phyloP scores from a whole-genome alignment of 2,888 invertebrate genomes.

The Adineta ricciae region DNA sequence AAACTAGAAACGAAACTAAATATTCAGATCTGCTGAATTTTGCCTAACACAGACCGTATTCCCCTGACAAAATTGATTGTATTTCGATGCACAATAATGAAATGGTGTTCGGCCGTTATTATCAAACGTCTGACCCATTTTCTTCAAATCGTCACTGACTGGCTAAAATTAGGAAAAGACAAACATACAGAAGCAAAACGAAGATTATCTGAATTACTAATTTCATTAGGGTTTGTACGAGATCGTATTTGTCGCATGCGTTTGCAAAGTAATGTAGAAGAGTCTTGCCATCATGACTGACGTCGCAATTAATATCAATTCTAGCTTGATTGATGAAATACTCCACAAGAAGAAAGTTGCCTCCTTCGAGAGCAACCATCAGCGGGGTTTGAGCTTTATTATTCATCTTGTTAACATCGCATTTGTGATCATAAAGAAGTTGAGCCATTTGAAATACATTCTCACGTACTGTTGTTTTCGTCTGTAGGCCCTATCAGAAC shows the following conservation, averaged over 20 bases:
- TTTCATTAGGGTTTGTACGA: neutral
- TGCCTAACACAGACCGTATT: neutral
- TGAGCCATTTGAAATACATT: slow-evolving; percentile 24
- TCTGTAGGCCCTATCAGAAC: neutral
- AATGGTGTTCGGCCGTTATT: neutral
- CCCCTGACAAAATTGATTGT: neutral
- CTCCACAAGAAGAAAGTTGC: slow-evolving; percentile 17
- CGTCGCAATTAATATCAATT: neutral
- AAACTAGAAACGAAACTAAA: neutral
- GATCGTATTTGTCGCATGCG: neutral
- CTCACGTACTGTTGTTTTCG: neutral
- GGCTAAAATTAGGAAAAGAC: neutral
- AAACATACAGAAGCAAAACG: neutral
- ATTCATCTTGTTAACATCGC: slow-evolving; percentile 25
- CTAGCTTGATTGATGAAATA: neutral
- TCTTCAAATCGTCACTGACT: neutral
- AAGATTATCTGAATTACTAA: neutral
- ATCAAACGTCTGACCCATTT: neutral
- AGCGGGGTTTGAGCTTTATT: slow-evolving; percentile 20
- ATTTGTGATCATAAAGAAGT: slow-evolving; percentile 11
- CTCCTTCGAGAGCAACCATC: neutral
- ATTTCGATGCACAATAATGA: neutral
- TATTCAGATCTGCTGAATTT: neutral
- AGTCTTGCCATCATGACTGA: slow-evolving; percentile 12
- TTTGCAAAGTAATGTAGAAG: neutral